Evolutionary conservation across 2,888 invertebrate species (phyloP), one percentile per base, ranked within the genome.

Genomic region (Trichogramma dendrolimi): DNA sequence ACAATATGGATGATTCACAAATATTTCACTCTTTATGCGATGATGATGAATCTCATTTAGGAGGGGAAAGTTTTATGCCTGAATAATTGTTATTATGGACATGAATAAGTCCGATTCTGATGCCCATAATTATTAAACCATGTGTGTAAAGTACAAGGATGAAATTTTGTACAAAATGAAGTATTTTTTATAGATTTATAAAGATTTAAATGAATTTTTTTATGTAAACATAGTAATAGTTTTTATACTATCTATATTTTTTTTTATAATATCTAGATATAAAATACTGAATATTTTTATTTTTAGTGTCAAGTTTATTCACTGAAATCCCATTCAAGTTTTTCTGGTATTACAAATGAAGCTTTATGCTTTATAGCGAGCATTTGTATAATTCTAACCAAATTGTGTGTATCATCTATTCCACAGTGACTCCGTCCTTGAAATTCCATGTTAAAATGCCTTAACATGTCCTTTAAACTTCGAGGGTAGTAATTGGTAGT

Each of bases 381-480:
- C 27, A 14, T 51, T 55, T 66, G 58, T 40, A 77, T 71, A 47
- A 78, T 67, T 39, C 60, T 67, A 3, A 68, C 58, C 71, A 78
- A 78, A 55, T 77, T 79, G 57, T 74, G 54, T 0, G 68, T 68
- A 50, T 79, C 79, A 14, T 71, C 72, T 4, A 83, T 75, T 7
- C 83, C 84, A 58, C 80, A 81, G 67, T 84, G 84, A 7, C 79
- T 71, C 63, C 75, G 73, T 10, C 84, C 84, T 58, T 75, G 64
- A 10, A 75, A 68, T 1, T 70, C 62, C 38, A 82, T 56, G 4
- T 75, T 64, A 4, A 80, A 67, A 50, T 68, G 64, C 0, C 60
- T 58, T 1, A 81, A 67, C 81, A 82, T 81, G 40, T 73, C 70
- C 7, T 62, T 68, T 52, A 83, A 67, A 58, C 76, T 76, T 43